phyloP scores from a whole-genome alignment of 2,797 vertebrate species.

The Corythornis leucogaster region DNA sequence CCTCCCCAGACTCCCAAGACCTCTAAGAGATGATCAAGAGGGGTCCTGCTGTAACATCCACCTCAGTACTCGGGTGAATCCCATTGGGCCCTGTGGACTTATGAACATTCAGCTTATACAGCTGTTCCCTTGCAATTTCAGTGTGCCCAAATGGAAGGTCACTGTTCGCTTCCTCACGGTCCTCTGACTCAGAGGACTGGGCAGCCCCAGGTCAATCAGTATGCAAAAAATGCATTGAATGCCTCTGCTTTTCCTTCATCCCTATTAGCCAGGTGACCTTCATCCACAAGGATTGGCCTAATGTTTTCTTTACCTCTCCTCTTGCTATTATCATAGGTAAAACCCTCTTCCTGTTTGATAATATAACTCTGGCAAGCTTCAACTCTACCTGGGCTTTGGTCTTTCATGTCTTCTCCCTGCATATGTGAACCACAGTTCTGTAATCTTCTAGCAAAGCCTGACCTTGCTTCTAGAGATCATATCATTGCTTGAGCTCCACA shows the following conservation, averaged over 20 bases:
- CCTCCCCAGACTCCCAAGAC: background rate
- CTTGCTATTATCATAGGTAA: background rate
- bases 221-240: too few relatives aligned
- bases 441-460: background rate
- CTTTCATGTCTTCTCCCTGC: background rate
- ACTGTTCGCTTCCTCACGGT: background rate
- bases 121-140: background rate
- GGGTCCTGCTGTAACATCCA: background rate
- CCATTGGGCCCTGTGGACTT: background rate
- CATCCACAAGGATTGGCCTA: background rate
- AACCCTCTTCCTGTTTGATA: background rate
- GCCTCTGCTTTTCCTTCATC: background rate
- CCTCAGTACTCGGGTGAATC: background rate
- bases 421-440: background rate
- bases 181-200: background rate
- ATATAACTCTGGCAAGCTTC: background rate
- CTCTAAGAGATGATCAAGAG: background rate
- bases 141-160: background rate
- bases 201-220: background rate
- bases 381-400: background rate
- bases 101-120: background rate
- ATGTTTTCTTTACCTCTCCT: background rate
- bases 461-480: background rate
- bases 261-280: background rate
- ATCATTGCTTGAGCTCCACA: background rate